These are phyloP conservation scores for Synergus japonicus DNA, from an alignment of 2,888 invertebrate genomes.

Conservation along the genomic window DNA sequence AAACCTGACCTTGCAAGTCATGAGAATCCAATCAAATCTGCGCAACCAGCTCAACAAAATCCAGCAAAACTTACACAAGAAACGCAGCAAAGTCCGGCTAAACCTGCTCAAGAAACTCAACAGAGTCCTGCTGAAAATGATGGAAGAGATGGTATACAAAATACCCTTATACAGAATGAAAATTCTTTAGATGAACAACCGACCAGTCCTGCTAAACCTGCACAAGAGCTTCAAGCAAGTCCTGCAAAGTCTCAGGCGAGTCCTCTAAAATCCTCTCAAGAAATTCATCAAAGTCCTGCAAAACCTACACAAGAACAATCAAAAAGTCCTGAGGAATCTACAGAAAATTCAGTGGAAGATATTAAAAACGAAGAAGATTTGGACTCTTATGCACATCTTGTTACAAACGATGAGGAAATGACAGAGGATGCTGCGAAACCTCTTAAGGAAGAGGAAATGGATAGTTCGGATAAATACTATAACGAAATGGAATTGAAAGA, in stretches of 20 bases:
- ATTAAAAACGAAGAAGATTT: slow-evolving; percentile 58
- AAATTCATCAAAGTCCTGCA: slow-evolving; percentile 28
- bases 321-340: background rate
- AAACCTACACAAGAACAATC: background rate
- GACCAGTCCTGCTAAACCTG: slow-evolving; percentile 35
- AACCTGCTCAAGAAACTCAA: slow-evolving; percentile 29
- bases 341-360: slow-evolving; percentile 63
- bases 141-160: too few relatives aligned
- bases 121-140: slow-evolving; percentile 33
- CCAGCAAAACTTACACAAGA: slow-evolving; percentile 3
- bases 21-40: slow-evolving; percentile 14
- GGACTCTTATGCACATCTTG: slow-evolving; percentile 42
- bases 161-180: too few relatives aligned
- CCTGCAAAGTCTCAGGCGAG: background rate
- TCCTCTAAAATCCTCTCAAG: slow-evolving; percentile 3
- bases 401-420: slow-evolving; percentile 50
- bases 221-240: slow-evolving; percentile 38
- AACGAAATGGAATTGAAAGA: background rate
- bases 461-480: slow-evolving; percentile 21
- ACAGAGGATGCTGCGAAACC: slow-evolving; percentile 52
- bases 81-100: slow-evolving; percentile 9
- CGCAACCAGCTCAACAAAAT: background rate
- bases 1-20: slow-evolving; percentile 48
- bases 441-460: slow-evolving; percentile 33
- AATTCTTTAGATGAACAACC: slow-evolving; percentile 43